A percentile compares a stretch with the other conserved stretches of the same genome.
Evolutionary conservation across 1,140 invertebrate genomes (phyloP).

Genomic region (Drosophila oshimai): DNA sequence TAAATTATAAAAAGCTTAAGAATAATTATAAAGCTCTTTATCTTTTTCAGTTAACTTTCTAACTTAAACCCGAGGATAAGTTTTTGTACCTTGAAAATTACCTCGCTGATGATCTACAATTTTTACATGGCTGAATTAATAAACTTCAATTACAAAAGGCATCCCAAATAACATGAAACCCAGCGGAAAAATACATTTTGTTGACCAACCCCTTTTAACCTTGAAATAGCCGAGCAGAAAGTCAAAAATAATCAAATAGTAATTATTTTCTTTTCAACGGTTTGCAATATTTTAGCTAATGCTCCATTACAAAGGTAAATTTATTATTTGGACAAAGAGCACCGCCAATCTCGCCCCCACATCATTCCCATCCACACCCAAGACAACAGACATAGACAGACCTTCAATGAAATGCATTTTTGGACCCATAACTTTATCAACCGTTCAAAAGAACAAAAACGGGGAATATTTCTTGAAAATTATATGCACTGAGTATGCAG

Average conservation of each 20-base stretch:
- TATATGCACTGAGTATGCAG: slow-evolving; percentile 41
- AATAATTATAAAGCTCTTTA: no score
- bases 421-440: slow-evolving; percentile 63
- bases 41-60: no score
- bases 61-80: no score
- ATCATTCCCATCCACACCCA: neutral
- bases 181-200: no score
- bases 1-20: no score
- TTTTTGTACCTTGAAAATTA: no score
- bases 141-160: no score
- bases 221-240: slow-evolving; percentile 1
- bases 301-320: slow-evolving; percentile 34
- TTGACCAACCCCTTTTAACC: no score
- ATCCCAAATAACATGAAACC: no score
- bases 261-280: slow-evolving; percentile 38
- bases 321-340: slow-evolving; percentile 42
- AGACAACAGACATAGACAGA: slow-evolving; percentile 4
- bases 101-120: no score
- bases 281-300: slow-evolving; percentile 35
- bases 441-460: slow-evolving; percentile 41
- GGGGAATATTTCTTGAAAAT: slow-evolving; percentile 43
- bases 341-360: neutral
- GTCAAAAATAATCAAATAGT: neutral
- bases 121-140: no score
- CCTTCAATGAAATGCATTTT: slow-evolving; percentile 37